Base-by-base conservation (phyloP, 2,113 vertebrate genomes). In the Phrynosoma blainvillii region DNA sequence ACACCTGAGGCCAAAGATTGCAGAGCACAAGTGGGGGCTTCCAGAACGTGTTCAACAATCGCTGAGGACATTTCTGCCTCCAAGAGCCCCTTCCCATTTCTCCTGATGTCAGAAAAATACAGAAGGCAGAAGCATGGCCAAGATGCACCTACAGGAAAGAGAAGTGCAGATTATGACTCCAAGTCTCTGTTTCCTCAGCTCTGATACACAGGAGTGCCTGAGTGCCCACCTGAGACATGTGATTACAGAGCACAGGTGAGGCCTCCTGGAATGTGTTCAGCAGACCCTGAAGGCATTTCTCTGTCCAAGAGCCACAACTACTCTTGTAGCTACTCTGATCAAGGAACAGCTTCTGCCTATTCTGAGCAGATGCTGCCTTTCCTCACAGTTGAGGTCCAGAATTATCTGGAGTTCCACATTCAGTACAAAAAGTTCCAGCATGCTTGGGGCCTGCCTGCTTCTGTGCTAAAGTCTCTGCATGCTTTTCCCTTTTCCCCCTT, bases 341-440 rank as follows among this genome's bases (percentile, higher is more conserved):
- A 36, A 36, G 36, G 36, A 36, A 36, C 36, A 36, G 36, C 36
- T 36, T 36, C 36, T 36, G 36, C 36, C 36, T 36, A 36, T 36
- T 36, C 36, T 36, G 36, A 36, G 36, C 36, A 36, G 36, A 36
- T 36, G 36, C 20, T 59, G 8, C 4, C 74, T 42, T 85, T 85
- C 56, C 10, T 77, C 56, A 18, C 23, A 25, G 30, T 16, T 0
- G 76, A 70, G 20, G 42, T 1, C 12, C 25, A 9, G 30, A 23
- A 27, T 10, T 20, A 47, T 20, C n/a, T 86, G 2, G 84, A 68
- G 7, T 86, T 79, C 65, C 84, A 86, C 65, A 70, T 36, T 36
- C 36, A 52, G 30, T 40, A 36, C 62, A 86, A 85, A 75, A 86
- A 54, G 68, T 54, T 86, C 30, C 84, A 86, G 20, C 84, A 79